Evolutionary conservation across 2,888 invertebrate species (phyloP).

Genomic region (Anoncus sp.): DNA sequence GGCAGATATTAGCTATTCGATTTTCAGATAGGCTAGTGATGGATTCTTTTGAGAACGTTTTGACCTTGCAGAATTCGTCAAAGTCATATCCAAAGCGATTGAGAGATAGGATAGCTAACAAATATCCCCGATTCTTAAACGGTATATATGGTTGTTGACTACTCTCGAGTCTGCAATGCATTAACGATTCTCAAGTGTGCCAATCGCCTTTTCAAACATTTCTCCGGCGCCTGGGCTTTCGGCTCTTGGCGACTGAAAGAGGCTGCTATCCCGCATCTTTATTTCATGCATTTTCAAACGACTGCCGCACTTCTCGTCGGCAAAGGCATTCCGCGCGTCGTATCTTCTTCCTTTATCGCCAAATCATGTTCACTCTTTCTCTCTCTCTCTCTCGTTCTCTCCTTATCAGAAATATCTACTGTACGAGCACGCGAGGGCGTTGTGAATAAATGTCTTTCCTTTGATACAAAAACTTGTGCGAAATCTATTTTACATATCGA

Average conservation of each 20-base stretch:
- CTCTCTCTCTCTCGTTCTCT: background rate
- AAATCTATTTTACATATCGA: slow-evolving; percentile 3
- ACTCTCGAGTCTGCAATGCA: background rate
- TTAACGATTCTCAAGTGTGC: background rate
- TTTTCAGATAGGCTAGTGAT: background rate
- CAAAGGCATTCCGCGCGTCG: background rate
- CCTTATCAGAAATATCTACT: background rate
- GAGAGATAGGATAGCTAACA: too few relatives aligned
- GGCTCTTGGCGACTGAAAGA: background rate
- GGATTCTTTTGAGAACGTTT: background rate
- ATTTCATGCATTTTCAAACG: slow-evolving; percentile 6
- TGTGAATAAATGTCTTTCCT: background rate
- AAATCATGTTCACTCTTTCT: too few relatives aligned
- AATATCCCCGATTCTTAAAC: too few relatives aligned
- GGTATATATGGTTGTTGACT: too few relatives aligned
- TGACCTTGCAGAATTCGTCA: too few relatives aligned
- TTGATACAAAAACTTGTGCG: slow-evolving; percentile 7
- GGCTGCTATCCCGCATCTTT: background rate
- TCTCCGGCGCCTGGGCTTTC: background rate
- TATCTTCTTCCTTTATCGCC: background rate
- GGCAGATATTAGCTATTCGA: background rate
- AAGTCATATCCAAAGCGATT: too few relatives aligned
- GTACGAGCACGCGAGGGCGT: background rate
- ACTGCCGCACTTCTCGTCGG: background rate
- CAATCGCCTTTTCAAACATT: background rate